Evolutionary conservation across 92 coral and sea anemone species (phyloP).

Genomic region (Bergia sp.): DNA sequence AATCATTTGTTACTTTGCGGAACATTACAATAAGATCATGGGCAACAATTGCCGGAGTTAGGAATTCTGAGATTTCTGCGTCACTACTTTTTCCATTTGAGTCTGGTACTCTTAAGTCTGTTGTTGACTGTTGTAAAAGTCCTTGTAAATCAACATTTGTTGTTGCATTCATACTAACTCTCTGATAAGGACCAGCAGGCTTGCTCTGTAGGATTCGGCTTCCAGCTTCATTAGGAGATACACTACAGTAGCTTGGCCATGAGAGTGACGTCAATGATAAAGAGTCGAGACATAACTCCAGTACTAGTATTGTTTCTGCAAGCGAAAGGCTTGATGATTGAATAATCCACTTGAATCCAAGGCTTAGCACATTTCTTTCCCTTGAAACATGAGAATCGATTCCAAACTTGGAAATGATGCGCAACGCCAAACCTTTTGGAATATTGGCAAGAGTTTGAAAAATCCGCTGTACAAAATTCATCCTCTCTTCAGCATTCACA

Average conservation of each 20-base stretch:
- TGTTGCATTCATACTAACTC: neutral
- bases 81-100: too few relatives aligned
- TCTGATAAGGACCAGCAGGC: neutral
- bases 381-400: neutral
- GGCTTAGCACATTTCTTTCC: neutral
- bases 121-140: neutral
- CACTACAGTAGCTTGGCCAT: neutral
- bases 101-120: neutral
- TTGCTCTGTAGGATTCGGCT: neutral
- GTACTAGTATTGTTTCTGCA: neutral
- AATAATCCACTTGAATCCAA: neutral
- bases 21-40: slow-evolving; percentile 1
- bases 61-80: neutral
- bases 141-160: neutral
- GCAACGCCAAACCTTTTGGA: neutral
- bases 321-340: neutral
- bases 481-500: neutral
- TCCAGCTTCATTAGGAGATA: neutral
- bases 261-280: neutral
- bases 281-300: neutral
- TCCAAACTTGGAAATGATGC: neutral
- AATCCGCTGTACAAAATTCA: neutral
- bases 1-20: neutral
- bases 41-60: slow-evolving; percentile 1
- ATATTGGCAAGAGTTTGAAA: neutral